Evolutionary conservation across 2,888 invertebrate species (phyloP), one percentile per base, ranked within the genome.

Genomic region (Drosophila ezoana): DNA sequence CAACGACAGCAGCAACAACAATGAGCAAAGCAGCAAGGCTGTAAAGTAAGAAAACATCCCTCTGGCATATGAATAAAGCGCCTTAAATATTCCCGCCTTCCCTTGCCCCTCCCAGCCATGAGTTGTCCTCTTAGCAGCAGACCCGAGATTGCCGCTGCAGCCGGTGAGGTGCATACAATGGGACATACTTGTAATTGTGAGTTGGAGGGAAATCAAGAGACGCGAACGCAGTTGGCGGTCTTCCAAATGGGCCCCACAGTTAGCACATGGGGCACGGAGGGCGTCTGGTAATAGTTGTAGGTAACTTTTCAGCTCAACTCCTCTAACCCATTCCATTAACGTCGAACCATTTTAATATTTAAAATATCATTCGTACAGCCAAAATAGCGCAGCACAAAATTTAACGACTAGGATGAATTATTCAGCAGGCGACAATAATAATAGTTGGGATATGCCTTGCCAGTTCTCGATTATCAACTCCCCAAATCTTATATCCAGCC

Each of bases 361-460:
- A 81, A 80, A 79, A 71, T 71, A 74, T 75, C 71, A 74, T 81
- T 80, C 63, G 74, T 48, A 67, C 59, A 52, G 65, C 58, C 28
- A 63, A 62, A 67, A 54, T 64, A 60, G 66, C 63, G 43, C 33
- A 51, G 51, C n/a, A 51, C 44, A 45, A 57, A 60, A 63, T 52
- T 62, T 72, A 62, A 72, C 59, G 52, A 62, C 33, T 38, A 10
- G 47, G 20, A 47, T 86, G 65, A 82, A 81, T 86, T 70, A 82
- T 82, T 81, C 71, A 81, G 49, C 63, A 70, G 72, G 65, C 60
- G 68, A 79, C 80, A 82, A 82, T 76, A 83, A 79, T 80, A 76
- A 85, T 79, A 79, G 69, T 60, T 52, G 23, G 67, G 49, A 69
- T 77, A 58, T 57, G 68, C 48, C 48, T 23, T 41, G 40, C 40